A percentile compares a stretch with the other conserved stretches of the same genome.
These are phyloP conservation scores for Nipponia nippon DNA, from an alignment of 2,113 vertebrate species.

Conservation along the genomic window DNA sequence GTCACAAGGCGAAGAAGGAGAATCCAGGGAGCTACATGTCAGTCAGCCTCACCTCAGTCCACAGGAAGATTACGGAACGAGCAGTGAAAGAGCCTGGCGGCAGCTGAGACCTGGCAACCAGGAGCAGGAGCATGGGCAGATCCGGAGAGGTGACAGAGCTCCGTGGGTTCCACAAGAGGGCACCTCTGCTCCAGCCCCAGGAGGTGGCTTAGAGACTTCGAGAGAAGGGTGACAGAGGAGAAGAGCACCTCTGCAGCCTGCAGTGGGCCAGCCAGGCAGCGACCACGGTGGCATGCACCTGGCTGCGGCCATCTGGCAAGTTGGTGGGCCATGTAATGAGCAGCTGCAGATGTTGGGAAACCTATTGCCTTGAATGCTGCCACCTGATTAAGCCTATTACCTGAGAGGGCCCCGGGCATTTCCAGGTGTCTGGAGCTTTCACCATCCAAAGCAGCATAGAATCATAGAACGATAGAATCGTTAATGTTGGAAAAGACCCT, in stretches of 20 bases:
- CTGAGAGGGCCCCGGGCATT: neutral
- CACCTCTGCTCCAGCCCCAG: neutral
- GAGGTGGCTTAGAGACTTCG: neutral
- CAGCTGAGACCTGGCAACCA: neutral
- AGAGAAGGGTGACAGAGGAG: neutral
- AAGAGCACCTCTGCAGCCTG: neutral
- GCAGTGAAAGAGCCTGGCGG: neutral
- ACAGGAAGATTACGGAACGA: neutral
- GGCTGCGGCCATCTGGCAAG: neutral
- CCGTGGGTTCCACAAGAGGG: conserved; percentile 1
- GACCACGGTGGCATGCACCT: fast-evolving
- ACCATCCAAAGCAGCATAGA: neutral
- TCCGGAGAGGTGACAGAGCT: neutral
- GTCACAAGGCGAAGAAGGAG: neutral
- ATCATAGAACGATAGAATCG: too few relatives aligned
- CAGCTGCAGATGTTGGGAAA: neutral
- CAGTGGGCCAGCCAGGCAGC: neutral
- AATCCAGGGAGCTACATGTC: neutral
- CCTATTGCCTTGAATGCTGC: neutral
- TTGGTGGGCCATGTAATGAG: neutral
- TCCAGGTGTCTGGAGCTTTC: neutral
- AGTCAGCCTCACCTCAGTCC: neutral
- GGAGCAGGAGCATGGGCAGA: neutral
- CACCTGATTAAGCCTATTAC: neutral
- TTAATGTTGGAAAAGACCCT: too few relatives aligned